Evolutionary conservation across 2,888 invertebrate species (phyloP), one percentile per base, ranked within the genome.

Genomic region (Dusona sp.): DNA sequence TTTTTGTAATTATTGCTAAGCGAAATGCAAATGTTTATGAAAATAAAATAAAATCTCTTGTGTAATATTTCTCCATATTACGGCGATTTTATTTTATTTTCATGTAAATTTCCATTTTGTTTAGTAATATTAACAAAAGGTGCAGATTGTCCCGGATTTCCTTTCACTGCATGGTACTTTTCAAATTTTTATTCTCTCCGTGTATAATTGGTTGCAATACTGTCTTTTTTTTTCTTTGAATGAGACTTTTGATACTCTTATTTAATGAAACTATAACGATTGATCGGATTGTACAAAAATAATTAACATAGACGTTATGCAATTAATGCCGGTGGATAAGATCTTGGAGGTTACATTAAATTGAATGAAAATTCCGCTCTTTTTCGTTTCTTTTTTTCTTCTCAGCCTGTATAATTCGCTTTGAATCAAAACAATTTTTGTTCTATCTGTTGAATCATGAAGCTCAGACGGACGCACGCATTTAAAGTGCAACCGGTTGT

Each of bases 331-430:
- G 72, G 42, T 65, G 45, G 16, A 33, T 68, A 9, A 68, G 29
- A 65, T 33, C 25, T 67, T 82, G 22, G 38, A 22, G 22, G 22
- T 61, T 4, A 25, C 11, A 45, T 25, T 29, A 33, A 70, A 65
- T 65, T 68, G 11, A 25, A 75, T 75, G 51, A 79, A 70, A 74
- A 83, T 75, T 75, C 25, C 36, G 54, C 74, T 38, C 33, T 51
- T 82, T 82, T 67, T 48, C 29, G 19, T 68, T 36, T 48, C 19
- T 68, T 38, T 42, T 45, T 61, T 54, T 36, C 54, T 48, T n/a
- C 16, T 11, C 9, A 42, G 19, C 19, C 29, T 7, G 29, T 51
- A 2, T 25, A 67, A 57, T 54, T 29, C 25, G 38, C 36, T 22
- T 67, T 29, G 36, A 61, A 73, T 19, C 42, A 65, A 36, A 45